Base-by-base conservation (phyloP, 2,797 vertebrate genomes). In the Anguilla anguilla region DNA sequence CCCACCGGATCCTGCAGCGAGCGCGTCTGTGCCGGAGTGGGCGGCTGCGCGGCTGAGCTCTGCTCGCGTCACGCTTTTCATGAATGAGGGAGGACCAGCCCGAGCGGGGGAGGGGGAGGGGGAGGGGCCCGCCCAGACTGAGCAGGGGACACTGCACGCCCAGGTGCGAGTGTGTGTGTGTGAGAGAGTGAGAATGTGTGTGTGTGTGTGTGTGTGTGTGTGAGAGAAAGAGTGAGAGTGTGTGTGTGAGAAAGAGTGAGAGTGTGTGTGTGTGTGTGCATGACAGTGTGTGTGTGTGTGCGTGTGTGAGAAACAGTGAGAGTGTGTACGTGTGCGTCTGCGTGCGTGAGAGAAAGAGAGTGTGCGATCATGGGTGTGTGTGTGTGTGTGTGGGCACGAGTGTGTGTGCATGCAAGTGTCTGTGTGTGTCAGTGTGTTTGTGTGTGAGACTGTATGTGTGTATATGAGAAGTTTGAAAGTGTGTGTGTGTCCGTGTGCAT, bases 1-100 rank as follows among this genome's bases (percentile, higher is more conserved):
- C 95, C 95, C 94, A 91, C 95, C 93, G 94, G 91, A 91, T 92
- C 94, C 94, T 92, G 95, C 94, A 94, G 92, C 93, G 69, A 74
- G 69, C 10, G 93, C 94, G 94, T 93, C 95, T 94, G 95, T 95
- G 55, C 94, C 92, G 89, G 94, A 94, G 94, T 51, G 39, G 43
- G 94, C 90, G 90, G 90, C 90, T 91, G 92, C 93, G 10, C 15
- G 86, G 19, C 77, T 57, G 43, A 25, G 57, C 1, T 39, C 74
- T 46, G 89, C 92, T 94, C 95, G 96, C 96, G 95, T 96, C 96
- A 97, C 94, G 6, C 95, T 96, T 87, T 96, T 96, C 96, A 97
- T 97, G 96, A 97, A 97, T 97, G 96, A 93, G 95, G 86, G 28
- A 93, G 95, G 92, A 94, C 92, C 94, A 83, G 93, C 91, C 3